A percentile compares a stretch with the other conserved stretches of the same genome.
Conservation (phyloP, 1,140 invertebrate genomes). For the Phthorimaea operculella region DNA sequence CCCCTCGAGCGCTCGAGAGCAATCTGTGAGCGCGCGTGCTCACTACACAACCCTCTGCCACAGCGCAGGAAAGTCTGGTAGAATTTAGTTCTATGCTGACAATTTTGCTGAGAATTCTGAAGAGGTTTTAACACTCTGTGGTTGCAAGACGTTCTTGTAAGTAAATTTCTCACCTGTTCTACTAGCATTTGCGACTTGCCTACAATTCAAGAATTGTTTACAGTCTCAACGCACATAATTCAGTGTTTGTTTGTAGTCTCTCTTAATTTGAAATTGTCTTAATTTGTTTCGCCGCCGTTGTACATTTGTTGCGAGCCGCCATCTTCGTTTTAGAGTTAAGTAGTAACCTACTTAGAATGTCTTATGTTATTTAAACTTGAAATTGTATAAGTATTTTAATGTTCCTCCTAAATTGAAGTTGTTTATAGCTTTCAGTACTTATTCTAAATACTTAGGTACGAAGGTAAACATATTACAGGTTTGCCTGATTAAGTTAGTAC, state of each 20-base stretch:
- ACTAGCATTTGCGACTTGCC: slow-evolving; percentile 23
- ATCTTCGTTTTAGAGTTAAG: not conserved
- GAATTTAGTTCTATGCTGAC: not conserved
- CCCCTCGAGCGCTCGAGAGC: slow-evolving; percentile 47
- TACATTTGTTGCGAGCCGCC: slow-evolving; percentile 29
- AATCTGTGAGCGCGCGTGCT: slow-evolving; percentile 42
- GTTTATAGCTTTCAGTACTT: too few relatives aligned
- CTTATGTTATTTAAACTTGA: not conserved
- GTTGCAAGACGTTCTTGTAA: not conserved
- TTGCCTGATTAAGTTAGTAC: too few relatives aligned
- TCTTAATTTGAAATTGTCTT: slow-evolving; percentile 58
- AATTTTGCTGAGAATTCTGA: not conserved
- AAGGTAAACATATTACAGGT: too few relatives aligned
- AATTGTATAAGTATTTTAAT: too few relatives aligned
- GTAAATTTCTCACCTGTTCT: slow-evolving; percentile 27
- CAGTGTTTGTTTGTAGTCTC: slow-evolving; percentile 44
- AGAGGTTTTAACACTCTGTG: not conserved
- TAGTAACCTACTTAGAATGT: not conserved
- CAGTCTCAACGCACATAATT: slow-evolving; percentile 42
- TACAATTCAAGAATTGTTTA: slow-evolving; percentile 30
- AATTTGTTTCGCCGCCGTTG: slow-evolving; percentile 45
- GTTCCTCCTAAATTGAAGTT: too few relatives aligned
- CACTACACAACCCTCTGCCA: slow-evolving; percentile 29
- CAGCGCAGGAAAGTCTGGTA: slow-evolving; percentile 19
- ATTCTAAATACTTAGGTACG: too few relatives aligned